A percentile compares a stretch with the other conserved stretches of the same genome.
Conservation (phyloP, 2,888 invertebrate species). For the Apamea monoglypha region DNA sequence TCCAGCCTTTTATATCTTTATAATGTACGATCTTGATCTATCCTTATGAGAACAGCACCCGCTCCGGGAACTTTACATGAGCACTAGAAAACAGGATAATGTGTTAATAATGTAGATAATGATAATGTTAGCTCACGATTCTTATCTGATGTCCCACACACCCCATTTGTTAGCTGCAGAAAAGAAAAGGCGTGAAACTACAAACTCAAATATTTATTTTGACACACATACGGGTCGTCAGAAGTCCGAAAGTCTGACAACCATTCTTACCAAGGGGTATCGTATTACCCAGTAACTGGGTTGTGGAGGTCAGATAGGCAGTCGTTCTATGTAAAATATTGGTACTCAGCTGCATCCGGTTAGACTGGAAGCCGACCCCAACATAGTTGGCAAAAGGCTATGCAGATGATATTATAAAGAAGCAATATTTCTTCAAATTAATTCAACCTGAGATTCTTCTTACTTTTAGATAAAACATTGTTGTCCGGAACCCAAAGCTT, state of each 20-base stretch:
- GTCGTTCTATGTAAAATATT: no score
- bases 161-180: not conserved
- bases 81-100: not conserved
- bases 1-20: not conserved
- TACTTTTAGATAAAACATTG: not conserved
- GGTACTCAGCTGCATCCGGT: no score
- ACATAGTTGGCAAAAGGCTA: no score
- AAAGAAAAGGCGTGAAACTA: not conserved
- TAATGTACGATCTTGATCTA: slow-evolving; percentile 1
- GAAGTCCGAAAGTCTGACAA: no score
- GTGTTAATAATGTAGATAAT: not conserved
- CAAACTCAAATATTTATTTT: not conserved
- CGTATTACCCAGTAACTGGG: no score
- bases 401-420: not conserved
- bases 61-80: not conserved
- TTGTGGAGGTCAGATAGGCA: no score
- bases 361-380: no score
- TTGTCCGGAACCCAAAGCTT: not conserved
- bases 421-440: not conserved
- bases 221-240: not conserved
- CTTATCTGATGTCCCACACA: not conserved
- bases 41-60: not conserved
- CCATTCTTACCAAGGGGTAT: no score
- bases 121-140: not conserved
- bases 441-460: not conserved